Conservation (phyloP, 1,140 invertebrate genomes). For the Sarcophaga peregrina region DNA sequence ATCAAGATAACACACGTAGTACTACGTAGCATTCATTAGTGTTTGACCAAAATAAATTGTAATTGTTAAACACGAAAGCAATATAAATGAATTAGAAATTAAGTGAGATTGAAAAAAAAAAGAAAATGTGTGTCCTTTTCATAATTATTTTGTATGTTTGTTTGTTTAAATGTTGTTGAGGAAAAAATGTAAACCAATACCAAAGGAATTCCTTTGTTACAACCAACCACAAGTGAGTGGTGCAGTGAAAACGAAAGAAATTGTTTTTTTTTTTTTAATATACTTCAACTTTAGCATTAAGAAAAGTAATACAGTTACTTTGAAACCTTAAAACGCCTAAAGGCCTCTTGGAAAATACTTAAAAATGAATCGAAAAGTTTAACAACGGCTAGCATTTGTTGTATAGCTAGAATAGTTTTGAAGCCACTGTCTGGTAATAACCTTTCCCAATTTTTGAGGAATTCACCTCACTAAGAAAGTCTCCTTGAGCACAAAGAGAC, state of each 20-base stretch:
- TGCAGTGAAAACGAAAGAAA: conserved; percentile 26
- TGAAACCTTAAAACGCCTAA: conserved; percentile 34
- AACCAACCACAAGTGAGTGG: too few relatives aligned
- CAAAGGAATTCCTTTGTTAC: conserved; percentile 10
- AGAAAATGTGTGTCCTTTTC: too few relatives aligned
- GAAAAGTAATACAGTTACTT: conserved; percentile 30
- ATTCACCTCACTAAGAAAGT: background rate
- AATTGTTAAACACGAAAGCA: too few relatives aligned
- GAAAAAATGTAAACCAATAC: conserved; percentile 3
- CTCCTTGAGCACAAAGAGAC: conserved; percentile 30
- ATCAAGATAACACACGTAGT: too few relatives aligned
- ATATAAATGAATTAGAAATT: too few relatives aligned
- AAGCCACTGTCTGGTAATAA: conserved; percentile 11
- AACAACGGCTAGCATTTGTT: background rate
- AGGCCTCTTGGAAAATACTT: conserved; percentile 1
- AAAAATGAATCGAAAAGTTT: conserved; percentile 1
- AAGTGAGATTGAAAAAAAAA: too few relatives aligned
- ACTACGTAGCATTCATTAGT: too few relatives aligned
- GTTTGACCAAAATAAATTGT: too few relatives aligned
- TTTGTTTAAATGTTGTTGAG: background rate
- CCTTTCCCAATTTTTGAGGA: conserved; percentile 32
- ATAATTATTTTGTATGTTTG: background rate
- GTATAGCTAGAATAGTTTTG: background rate
- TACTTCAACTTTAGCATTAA: conserved; percentile 41
- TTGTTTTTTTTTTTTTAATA: background rate